Evolutionary conservation across 1,140 invertebrate species (phyloP), one percentile per base, ranked within the genome.

Genomic region (Eriocheir sinensis): DNA sequence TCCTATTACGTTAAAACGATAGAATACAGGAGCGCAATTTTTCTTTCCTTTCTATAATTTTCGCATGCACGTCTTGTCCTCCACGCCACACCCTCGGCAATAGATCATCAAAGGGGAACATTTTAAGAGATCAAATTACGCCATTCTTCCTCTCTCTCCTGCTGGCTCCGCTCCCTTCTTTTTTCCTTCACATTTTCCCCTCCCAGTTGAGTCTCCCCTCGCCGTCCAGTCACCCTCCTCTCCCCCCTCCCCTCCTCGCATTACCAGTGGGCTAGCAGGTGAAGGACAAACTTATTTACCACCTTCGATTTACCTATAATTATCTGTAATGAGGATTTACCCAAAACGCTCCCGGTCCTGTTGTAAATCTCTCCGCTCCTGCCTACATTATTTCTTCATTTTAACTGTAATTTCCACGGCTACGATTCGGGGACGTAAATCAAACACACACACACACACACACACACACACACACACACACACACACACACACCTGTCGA

Each of bases 281-380:
- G 36, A 92, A 44, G 79, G 90, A 72, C n/a, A 60, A 90, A 79
- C 81, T 53, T 93, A 83, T 53, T 85, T 53, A 93, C 72, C 91
- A 41, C 32, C 91, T 93, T 93, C 91, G 91, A 93, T 93, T 93
- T 93, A 93, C 91, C 91, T 81, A 93, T 93, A 93, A 93, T 93
- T 93, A 53, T 53, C 30, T 36, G 3, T 86, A 86, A 93, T 93
- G 83, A 93, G 91, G 91, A 93, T 93, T 93, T 83, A 93, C 85
- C 85, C 36, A 48, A 41, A 53, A 48, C 34, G 41, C n/a, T 44
- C 9, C 41, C 40, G 40, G 41, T 27, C 32, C 81, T 80, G 91
- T 36, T 60, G 91, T 93, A 93, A 93, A 93, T 93, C 81, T 93
- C 30, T 9, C 79, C 38, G 60, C n/a, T 79, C 36, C 88, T 27